Conservation (phyloP, 53 echinoderm and acorn worm genomes). For the Holothuria scabra region DNA sequence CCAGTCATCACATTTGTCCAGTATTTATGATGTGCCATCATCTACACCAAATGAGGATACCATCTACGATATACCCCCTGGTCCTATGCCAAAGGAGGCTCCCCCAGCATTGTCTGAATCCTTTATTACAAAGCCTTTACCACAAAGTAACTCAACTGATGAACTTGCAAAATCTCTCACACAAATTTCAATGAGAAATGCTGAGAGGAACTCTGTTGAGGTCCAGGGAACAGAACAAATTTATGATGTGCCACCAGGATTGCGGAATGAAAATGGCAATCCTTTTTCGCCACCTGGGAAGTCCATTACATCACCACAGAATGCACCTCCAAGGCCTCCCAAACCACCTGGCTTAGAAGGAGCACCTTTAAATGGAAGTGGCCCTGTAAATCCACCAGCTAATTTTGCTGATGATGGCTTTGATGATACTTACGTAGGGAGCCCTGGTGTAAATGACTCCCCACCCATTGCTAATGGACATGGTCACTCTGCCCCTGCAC, state of each 20-base stretch:
- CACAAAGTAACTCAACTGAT: conserved; percentile 85
- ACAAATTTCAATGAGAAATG: conserved; percentile 82
- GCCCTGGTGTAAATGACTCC: conserved; percentile 21
- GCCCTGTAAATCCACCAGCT: conserved; percentile 17
- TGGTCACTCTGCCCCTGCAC: neutral
- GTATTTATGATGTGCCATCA: conserved; percentile 40
- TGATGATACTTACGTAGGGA: conserved; percentile 78
- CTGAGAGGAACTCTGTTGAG: conserved; percentile 35
- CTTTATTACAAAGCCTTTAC: conserved; percentile 5
- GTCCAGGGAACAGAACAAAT: conserved; percentile 27
- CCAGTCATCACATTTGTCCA: conserved; percentile 2
- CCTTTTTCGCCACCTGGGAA: conserved; percentile 56
- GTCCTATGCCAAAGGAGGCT: conserved; percentile 22
- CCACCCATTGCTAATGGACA: conserved; percentile 26
- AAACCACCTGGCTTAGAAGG: conserved; percentile 62
- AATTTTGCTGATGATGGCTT: conserved; percentile 40
- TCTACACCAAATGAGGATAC: conserved; percentile 1
- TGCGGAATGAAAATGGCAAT: conserved; percentile 20
- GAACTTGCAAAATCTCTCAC: conserved; percentile 88
- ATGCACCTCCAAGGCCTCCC: conserved; percentile 85
- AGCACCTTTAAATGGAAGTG: neutral
- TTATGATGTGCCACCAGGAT: conserved; percentile 27
- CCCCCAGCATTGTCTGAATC: neutral
- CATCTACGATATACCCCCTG: conserved; percentile 38
- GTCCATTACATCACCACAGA: conserved; percentile 30